A percentile compares a stretch with the other conserved stretches of the same genome.
phyloP scores from a whole-genome alignment of 2,888 invertebrate species.

The Leucophenga montana region DNA sequence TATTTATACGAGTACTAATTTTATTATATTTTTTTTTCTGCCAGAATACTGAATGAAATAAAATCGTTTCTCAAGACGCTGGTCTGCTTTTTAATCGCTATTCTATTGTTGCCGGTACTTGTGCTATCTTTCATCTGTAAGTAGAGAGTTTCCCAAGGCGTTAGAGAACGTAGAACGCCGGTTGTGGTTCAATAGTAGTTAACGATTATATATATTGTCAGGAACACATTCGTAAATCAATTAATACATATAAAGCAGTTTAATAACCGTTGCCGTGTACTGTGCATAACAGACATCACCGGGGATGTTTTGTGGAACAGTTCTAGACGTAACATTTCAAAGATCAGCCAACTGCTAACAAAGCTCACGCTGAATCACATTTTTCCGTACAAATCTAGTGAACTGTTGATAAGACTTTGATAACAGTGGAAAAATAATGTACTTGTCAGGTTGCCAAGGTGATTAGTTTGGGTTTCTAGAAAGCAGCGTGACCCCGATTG shows the following conservation, averaged over 20 bases:
- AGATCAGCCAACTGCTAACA: not conserved
- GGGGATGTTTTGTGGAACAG: too few relatives aligned
- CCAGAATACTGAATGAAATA: constrained; percentile 65
- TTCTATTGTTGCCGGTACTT: constrained; percentile 65
- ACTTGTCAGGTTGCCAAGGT: constrained; percentile 31
- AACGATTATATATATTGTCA: too few relatives aligned
- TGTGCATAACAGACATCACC: too few relatives aligned
- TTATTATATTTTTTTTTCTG: constrained; percentile 38
- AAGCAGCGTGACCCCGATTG: not conserved
- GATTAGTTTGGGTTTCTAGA: constrained; percentile 33
- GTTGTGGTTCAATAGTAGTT: too few relatives aligned
- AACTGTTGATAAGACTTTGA: constrained; percentile 32
- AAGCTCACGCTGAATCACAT: constrained; percentile 18
- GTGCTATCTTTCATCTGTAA: constrained; percentile 70
- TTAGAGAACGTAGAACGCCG: too few relatives aligned
- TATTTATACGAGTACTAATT: too few relatives aligned
- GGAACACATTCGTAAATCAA: not conserved
- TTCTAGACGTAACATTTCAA: too few relatives aligned
- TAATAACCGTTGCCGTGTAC: not conserved
- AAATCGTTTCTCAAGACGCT: constrained; percentile 67
- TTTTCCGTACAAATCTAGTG: too few relatives aligned
- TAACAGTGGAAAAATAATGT: constrained; percentile 27
- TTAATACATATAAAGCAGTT: constrained; percentile 25
- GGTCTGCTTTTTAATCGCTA: constrained; percentile 65
- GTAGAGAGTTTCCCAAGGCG: constrained; percentile 42